A percentile compares a stretch with the other conserved stretches of the same genome.
Conservation (phyloP, 2,888 invertebrate species). For the Orgyia antiqua region DNA sequence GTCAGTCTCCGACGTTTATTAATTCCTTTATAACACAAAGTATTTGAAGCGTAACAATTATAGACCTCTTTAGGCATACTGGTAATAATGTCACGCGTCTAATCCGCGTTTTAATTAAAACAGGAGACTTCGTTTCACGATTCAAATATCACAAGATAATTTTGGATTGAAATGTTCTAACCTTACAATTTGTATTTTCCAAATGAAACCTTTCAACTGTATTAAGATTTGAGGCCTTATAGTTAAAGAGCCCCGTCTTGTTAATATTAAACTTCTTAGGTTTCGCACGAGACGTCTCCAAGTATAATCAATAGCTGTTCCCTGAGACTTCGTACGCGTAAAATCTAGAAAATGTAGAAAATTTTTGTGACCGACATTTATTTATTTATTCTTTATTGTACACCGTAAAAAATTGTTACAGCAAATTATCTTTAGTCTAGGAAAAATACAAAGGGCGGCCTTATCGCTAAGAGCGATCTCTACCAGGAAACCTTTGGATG, state of each 20-base stretch:
- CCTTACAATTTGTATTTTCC: background rate
- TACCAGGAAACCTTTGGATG: too few relatives aligned
- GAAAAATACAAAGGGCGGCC: too few relatives aligned
- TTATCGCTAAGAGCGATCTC: too few relatives aligned
- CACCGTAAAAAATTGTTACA: too few relatives aligned
- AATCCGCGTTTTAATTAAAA: slow-evolving; percentile 9
- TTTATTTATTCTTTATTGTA: too few relatives aligned
- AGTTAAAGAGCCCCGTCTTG: background rate
- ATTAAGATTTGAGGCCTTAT: background rate
- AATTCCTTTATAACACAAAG: too few relatives aligned
- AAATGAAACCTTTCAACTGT: background rate
- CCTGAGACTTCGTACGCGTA: too few relatives aligned
- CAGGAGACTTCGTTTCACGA: slow-evolving; percentile 6
- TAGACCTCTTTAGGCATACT: background rate
- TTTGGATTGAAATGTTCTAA: slow-evolving; percentile 2
- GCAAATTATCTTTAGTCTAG: too few relatives aligned
- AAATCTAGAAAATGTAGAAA: too few relatives aligned
- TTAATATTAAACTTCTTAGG: background rate
- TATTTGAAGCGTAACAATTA: background rate
- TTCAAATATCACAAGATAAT: slow-evolving; percentile 7
- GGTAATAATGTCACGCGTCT: slow-evolving; percentile 6
- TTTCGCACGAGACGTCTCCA: background rate
- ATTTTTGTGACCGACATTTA: too few relatives aligned
- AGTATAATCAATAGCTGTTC: too few relatives aligned
- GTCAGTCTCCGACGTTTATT: too few relatives aligned